Percentiles rank a stretch among this genome's conserved stretches.
phyloP scores from a whole-genome alignment of 2,797 vertebrate species.

The Anableps anableps region DNA sequence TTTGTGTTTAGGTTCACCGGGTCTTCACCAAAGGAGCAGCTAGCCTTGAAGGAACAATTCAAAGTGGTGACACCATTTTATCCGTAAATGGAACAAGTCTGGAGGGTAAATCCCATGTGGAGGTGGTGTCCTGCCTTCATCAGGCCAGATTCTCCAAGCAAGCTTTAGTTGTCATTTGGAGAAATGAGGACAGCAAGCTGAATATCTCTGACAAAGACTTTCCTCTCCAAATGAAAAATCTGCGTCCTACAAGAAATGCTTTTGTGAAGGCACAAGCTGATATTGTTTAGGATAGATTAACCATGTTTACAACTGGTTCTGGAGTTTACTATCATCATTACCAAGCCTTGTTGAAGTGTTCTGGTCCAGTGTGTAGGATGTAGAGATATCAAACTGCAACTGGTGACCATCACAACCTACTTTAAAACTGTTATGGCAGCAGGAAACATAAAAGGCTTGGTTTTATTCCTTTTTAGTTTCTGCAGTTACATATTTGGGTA shows the following conservation, averaged over 20 bases:
- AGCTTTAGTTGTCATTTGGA: constrained; percentile 85
- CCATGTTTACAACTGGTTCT: neutral
- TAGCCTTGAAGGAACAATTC: constrained; percentile 87
- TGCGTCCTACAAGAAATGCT: constrained; percentile 57
- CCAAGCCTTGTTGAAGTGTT: neutral
- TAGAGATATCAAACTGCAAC: neutral
- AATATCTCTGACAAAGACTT: neutral
- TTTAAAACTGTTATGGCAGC: neutral
- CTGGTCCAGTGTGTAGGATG: neutral
- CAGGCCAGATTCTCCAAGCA: constrained; percentile 85
- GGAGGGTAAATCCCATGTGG: constrained; percentile 83
- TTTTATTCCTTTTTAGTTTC: neutral
- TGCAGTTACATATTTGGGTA: neutral
- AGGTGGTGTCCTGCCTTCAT: constrained; percentile 88
- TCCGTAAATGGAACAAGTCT: constrained; percentile 88
- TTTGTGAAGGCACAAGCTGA: neutral
- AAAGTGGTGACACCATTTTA: constrained; percentile 86
- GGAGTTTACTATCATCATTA: neutral
- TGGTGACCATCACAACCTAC: neutral
- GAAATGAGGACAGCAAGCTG: constrained; percentile 69
- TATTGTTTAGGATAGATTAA: neutral
- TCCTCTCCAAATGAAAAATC: constrained; percentile 49
- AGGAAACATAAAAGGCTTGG: neutral
- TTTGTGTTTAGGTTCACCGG: constrained; percentile 87
- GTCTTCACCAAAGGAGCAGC: constrained; percentile 91